A percentile compares a stretch with the other conserved stretches of the same genome.
Evolutionary conservation across 23 tunicate species (phyloP).

Genomic region (Diplosoma virens): DNA sequence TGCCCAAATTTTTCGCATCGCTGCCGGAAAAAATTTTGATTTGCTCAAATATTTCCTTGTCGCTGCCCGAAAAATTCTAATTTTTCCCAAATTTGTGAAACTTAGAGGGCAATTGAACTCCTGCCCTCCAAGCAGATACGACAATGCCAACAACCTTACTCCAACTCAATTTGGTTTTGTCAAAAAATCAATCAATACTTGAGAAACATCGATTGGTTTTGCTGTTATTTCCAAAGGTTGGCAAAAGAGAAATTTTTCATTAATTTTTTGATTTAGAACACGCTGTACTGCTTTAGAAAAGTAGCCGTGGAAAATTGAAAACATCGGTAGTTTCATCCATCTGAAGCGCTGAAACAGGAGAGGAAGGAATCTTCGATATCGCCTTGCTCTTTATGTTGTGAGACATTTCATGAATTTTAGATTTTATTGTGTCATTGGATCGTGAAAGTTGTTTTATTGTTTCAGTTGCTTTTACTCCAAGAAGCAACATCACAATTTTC

Average conservation of each 20-base stretch:
- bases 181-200: slow-evolving; percentile 29
- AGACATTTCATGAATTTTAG: slow-evolving; percentile 28
- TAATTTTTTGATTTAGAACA: too few relatives aligned
- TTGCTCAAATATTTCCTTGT: too few relatives aligned
- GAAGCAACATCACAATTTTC: slow-evolving; percentile 40
- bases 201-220: slow-evolving; percentile 23
- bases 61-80: too few relatives aligned
- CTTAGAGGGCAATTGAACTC: too few relatives aligned
- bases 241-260: too few relatives aligned
- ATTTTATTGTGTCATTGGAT: slow-evolving; percentile 30
- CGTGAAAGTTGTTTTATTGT: slow-evolving; percentile 24
- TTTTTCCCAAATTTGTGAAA: too few relatives aligned
- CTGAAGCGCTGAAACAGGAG: too few relatives aligned
- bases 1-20: too few relatives aligned
- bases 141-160: too few relatives aligned
- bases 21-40: too few relatives aligned
- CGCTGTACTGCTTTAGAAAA: not conserved
- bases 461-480: slow-evolving; percentile 24
- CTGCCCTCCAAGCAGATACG: too few relatives aligned
- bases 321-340: slow-evolving; percentile 41
- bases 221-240: slow-evolving; percentile 30
- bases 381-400: slow-evolving; percentile 18
- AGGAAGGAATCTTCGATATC: not conserved
- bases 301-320: slow-evolving; percentile 5
- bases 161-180: slow-evolving; percentile 15